Base-by-base conservation (phyloP, 2,888 invertebrate species). In the Cantharis flavilabris region DNA sequence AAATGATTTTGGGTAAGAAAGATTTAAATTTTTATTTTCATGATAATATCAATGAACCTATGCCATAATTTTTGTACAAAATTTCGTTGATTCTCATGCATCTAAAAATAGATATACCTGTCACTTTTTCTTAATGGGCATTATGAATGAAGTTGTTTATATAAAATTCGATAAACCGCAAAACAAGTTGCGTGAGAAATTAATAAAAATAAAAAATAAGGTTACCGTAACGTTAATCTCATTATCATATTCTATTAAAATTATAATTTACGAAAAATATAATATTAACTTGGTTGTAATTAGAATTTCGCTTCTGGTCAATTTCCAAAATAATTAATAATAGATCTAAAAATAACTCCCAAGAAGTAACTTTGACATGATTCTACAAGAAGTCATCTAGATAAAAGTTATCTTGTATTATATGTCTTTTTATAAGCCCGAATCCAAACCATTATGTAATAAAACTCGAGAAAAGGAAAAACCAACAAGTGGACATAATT, bases 101-200 rank as follows among this genome's bases (percentile, higher is more conserved):
- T 49, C 73, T 73, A 73, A 73, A 73, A 73, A 73, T 73, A 73
- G 70, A 30, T 33, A 70, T 18, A 70, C 67, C 28, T 73, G 62
- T 69, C 73, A 73, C 73, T 73, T 73, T 73, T 67, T 67, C 23
- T 67, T 69, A 69, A 62, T 62, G 49, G 26, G 14, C 62, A 62
- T 62, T 73, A 33, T 70, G 70, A 33, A 70, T 33, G 30, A 73
- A 30, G 73, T 69, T 33, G 73, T 73, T 73, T 73, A 62, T 62
- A 69, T 69, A 49, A 62, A 62, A 73, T 73, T 26, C 73, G 73
- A 73, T 73, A 73, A 73, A 73, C 69, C 69, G 62, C 67, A 69
- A 73, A 73, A 73, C 73, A 69, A 69, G 73, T 73, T 73, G 69
- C 26, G 49, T 26, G 62, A 62, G 69, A 73, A 28, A 73, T 49